These are phyloP conservation scores for Eubasilissa regina DNA, from an alignment of 1,140 invertebrate species.

Conservation along the genomic window DNA sequence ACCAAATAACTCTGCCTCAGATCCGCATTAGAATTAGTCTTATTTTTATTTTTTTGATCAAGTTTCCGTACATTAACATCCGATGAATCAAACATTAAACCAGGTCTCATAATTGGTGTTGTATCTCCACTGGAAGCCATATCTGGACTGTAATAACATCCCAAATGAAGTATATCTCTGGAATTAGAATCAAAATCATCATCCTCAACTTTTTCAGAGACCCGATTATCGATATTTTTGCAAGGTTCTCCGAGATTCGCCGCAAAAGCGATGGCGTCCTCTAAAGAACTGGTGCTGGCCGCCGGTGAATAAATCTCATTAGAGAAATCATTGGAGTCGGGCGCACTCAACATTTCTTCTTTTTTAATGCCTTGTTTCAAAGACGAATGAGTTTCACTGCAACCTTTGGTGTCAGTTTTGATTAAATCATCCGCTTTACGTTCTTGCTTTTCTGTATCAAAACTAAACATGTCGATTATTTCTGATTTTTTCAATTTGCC, in stretches of 20 bases:
- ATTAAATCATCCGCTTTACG: too few species aligned
- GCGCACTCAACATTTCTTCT: background rate
- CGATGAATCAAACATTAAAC: background rate
- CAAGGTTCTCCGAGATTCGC: background rate
- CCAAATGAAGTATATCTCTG: slow-evolving; percentile 22
- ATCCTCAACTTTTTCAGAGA: background rate
- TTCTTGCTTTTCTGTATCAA: background rate
- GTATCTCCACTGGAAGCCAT: slow-evolving; percentile 52
- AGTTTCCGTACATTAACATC: background rate
- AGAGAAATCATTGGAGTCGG: slow-evolving; percentile 25
- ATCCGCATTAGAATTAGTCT: background rate
- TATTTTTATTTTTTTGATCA: background rate
- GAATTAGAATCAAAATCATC: background rate
- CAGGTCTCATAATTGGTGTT: slow-evolving; percentile 11
- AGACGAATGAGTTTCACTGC: background rate
- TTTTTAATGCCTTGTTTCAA: background rate
- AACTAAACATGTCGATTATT: slow-evolving; percentile 6
- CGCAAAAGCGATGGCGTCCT: slow-evolving; percentile 16
- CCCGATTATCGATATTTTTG: background rate
- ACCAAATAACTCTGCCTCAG: background rate
- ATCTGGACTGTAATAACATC: slow-evolving; percentile 50
- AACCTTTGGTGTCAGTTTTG: background rate
- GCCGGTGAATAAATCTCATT: slow-evolving; percentile 36
- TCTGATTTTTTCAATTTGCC: background rate
- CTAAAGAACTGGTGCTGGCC: background rate